A percentile compares a stretch with the other conserved stretches of the same genome.
phyloP scores from a whole-genome alignment of 2,113 vertebrate genomes.

The Coreoperca whiteheadi region DNA sequence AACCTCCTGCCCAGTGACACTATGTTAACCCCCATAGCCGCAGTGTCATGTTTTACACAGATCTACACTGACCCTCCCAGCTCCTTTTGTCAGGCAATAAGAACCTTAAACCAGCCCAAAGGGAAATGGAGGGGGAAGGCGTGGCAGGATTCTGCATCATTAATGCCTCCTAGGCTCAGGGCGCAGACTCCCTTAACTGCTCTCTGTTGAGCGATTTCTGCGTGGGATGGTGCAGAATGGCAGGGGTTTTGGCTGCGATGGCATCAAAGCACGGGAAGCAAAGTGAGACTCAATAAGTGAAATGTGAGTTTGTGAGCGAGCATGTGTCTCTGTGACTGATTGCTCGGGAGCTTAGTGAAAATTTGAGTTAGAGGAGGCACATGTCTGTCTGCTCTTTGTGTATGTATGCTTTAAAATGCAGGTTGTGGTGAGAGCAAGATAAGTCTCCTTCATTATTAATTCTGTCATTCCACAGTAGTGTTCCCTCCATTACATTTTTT shows the following conservation, averaged over 20 bases:
- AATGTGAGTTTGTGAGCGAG: conserved; percentile 33
- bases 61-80: conserved; percentile 14
- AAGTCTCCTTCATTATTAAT: conserved; percentile 76
- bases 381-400: conserved; percentile 11
- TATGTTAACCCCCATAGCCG: neutral
- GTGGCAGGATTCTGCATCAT: conserved; percentile 60
- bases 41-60: conserved; percentile 7
- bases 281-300: conserved; percentile 56
- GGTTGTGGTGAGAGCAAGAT: conserved; percentile 34
- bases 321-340: conserved; percentile 45
- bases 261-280: conserved; percentile 60
- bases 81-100: conserved; percentile 28
- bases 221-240: conserved; percentile 42
- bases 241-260: conserved; percentile 42
- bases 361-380: conserved; percentile 32
- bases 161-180: conserved; percentile 55
- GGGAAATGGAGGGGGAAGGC: conserved; percentile 20
- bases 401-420: conserved; percentile 49
- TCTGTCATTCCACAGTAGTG: conserved; percentile 59
- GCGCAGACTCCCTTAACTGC: conserved; percentile 36
- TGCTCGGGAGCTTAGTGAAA: conserved; percentile 33
- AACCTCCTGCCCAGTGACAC: neutral
- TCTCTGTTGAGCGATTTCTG: conserved; percentile 43
- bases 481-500: conserved; percentile 58
- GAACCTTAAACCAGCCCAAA: conserved; percentile 32